Evolutionary conservation across 2,888 invertebrate genomes (phyloP), one percentile per base, ranked within the genome.

Genomic region (Falcaria lacertinaria): DNA sequence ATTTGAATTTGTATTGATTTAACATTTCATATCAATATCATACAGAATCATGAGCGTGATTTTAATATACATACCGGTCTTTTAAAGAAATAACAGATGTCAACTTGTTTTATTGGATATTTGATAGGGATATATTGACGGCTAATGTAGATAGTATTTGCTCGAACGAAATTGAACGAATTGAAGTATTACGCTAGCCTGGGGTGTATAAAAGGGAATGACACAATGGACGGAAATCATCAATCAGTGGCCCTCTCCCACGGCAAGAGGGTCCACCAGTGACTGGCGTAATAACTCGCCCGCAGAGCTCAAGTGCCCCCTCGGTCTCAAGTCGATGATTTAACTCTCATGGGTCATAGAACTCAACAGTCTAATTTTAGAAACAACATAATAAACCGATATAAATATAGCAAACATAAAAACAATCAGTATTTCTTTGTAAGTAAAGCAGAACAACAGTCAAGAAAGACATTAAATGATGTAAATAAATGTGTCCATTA

Each of bases 141-240:
- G 59, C 57, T 54, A 54, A 60, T 60, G 57, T 51, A 50, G 54
- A 63, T 60, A 63, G 56, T 58, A 64, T 68, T 66, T 55, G 62
- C 54, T 65, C 62, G 63, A 61, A 60, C 57, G 56, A 54, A 58
- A 54, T 56, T 58, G 64, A 64, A 64, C 61, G 53, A 54, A 54
- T 56, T 45, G 50, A 52, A 60, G 62, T 65, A 53, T 58, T 60
- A 60, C 55, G 52, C 52, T 55, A 52, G 61, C 64, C 65, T 64
- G 63, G 66, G 45, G 65, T 63, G 59, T 66, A 70, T 65, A 66
- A 64, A 69, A 72, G 75, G 75, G 75, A 72, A 68, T 73, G 71
- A 75, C 70, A 83, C 83, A 83, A 82, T 83, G 74, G 77, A 69
- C 82, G 83, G 83, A 83, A 79, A 71, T 71, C 64, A 72, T 75